A percentile compares a stretch with the other conserved stretches of the same genome.
Evolutionary conservation across 2,888 invertebrate species (phyloP).

Genomic region (Agonopterix heracliana): DNA sequence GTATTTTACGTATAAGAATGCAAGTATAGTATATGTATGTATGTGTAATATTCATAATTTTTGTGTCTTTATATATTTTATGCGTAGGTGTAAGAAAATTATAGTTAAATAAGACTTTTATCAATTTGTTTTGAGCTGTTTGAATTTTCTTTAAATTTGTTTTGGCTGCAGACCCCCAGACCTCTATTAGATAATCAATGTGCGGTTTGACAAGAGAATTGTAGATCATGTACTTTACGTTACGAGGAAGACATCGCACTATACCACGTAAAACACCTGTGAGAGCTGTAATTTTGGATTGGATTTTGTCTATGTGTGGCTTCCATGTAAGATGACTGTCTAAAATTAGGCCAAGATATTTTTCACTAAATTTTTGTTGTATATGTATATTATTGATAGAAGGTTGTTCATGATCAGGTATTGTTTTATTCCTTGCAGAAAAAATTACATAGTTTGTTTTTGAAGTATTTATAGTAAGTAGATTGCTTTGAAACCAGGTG

Average conservation of each 20-base stretch:
- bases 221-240: constrained; percentile 7
- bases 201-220: constrained; percentile 15
- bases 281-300: constrained; percentile 13
- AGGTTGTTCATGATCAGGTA: background rate
- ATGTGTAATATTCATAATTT: no score
- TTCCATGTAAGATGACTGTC: constrained; percentile 14
- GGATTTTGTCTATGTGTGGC: constrained; percentile 13
- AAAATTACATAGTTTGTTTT: constrained; percentile 14
- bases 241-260: constrained; percentile 1
- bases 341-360: constrained; percentile 17
- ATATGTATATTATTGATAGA: background rate
- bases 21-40: no score
- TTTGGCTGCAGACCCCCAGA: background rate
- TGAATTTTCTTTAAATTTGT: no score
- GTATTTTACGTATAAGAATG: no score
- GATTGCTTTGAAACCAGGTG: constrained; percentile 14
- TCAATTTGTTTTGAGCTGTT: no score
- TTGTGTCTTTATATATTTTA: no score
- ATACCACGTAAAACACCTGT: constrained; percentile 10
- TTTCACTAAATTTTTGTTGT: constrained; percentile 6
- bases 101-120: no score
- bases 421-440: constrained; percentile 10
- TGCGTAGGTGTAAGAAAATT: no score
- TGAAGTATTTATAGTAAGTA: constrained; percentile 11
- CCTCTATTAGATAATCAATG: constrained; percentile 11